Percentiles rank a stretch among this genome's conserved stretches.
Evolutionary conservation across 2,113 vertebrate species (phyloP).

Genomic region (Myrmecophaga tridactyla): DNA sequence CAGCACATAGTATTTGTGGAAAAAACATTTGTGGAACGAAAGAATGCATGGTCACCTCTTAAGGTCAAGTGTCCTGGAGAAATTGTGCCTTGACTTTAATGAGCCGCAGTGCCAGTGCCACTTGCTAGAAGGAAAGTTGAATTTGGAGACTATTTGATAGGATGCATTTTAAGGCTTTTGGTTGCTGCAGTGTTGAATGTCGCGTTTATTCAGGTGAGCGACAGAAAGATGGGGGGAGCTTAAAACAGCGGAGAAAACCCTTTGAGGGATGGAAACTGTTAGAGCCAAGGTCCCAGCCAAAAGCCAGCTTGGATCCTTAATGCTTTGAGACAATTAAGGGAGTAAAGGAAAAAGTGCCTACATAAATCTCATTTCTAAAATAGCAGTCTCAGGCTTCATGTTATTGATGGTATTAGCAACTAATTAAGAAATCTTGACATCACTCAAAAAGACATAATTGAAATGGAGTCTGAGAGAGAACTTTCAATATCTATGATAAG

Average conservation of each 20-base stretch:
- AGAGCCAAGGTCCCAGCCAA: background rate
- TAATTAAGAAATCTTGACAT: constrained; percentile 62
- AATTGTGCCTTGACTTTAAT: background rate
- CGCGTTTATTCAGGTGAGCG: background rate
- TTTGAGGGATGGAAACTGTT: background rate
- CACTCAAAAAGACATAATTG: constrained; percentile 23
- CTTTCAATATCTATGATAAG: constrained; percentile 31
- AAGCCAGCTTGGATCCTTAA: constrained; percentile 5
- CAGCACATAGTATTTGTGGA: background rate
- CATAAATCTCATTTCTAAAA: background rate
- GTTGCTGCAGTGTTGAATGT: background rate
- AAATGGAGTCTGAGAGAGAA: constrained; percentile 21
- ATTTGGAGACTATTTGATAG: background rate
- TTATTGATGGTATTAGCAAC: background rate
- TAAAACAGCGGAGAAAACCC: background rate
- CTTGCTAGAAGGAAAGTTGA: background rate
- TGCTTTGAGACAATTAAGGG: background rate
- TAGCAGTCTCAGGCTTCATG: background rate
- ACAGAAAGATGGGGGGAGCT: background rate
- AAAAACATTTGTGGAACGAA: background rate
- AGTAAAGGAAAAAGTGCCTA: background rate
- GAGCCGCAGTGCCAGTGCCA: too few species aligned
- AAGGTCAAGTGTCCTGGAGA: background rate
- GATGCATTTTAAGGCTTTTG: background rate
- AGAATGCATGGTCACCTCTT: background rate